Conservation (phyloP, 1,140 invertebrate species). For the Nixonia krombeini region DNA sequence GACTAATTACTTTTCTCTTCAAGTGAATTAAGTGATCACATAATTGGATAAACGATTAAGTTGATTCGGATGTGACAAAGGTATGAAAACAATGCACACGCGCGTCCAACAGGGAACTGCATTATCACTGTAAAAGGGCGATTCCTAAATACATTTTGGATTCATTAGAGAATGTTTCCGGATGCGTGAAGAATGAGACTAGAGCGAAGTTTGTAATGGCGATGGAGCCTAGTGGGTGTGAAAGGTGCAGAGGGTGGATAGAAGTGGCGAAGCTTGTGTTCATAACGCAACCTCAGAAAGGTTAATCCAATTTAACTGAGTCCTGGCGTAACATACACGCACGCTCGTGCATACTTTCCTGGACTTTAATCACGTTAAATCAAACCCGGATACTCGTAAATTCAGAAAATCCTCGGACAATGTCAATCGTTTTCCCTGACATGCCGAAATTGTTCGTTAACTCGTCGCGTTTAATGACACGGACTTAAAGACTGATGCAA, state of each 20-base stretch:
- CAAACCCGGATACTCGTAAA: slow-evolving; percentile 11
- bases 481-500: too few species aligned
- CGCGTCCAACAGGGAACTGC: too few species aligned
- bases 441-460: too few species aligned
- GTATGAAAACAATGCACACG: too few species aligned
- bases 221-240: slow-evolving; percentile 11
- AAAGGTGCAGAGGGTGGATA: slow-evolving; percentile 12
- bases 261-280: slow-evolving; percentile 39
- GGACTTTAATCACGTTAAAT: slow-evolving; percentile 38
- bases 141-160: not conserved
- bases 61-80: too few species aligned
- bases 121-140: too few species aligned
- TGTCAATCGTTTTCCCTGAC: too few species aligned
- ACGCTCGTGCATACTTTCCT: slow-evolving; percentile 18
- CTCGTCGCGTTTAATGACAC: too few species aligned
- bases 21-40: too few species aligned
- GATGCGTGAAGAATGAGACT: slow-evolving; percentile 20
- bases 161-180: slow-evolving; percentile 3
- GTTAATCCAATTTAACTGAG: slow-evolving; percentile 59
- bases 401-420: not conserved
- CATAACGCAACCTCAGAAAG: slow-evolving; percentile 56
- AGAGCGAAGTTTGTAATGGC: slow-evolving; percentile 8
- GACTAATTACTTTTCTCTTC: too few species aligned
- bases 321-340: slow-evolving; percentile 10
- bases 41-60: too few species aligned